Evolutionary conservation across 2,888 invertebrate species (phyloP).

Genomic region (Watsonalla binaria): DNA sequence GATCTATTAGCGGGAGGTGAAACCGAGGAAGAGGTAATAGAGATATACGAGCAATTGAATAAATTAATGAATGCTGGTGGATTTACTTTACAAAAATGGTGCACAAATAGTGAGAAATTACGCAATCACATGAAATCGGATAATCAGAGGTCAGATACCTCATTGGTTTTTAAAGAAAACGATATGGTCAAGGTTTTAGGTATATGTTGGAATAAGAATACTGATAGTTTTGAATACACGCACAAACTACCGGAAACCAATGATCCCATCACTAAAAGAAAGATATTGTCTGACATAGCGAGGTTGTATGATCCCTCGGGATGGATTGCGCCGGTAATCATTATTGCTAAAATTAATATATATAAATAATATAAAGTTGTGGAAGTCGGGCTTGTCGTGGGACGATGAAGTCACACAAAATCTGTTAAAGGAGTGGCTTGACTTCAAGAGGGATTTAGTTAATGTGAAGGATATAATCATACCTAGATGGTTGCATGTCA

Average conservation of each 20-base stretch:
- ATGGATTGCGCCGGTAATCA: too few species aligned
- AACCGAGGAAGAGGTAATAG: slow-evolving; percentile 16
- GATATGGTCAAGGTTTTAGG: slow-evolving; percentile 22
- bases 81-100: slow-evolving; percentile 31
- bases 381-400: slow-evolving; percentile 28
- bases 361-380: slow-evolving; percentile 25
- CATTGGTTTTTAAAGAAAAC: slow-evolving; percentile 15
- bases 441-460: slow-evolving; percentile 10
- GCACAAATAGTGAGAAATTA: slow-evolving; percentile 16
- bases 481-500: too few species aligned
- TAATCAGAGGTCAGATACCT: background rate
- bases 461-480: too few species aligned
- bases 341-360: too few species aligned
- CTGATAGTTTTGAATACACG: slow-evolving; percentile 22
- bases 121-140: slow-evolving; percentile 3
- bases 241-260: slow-evolving; percentile 14
- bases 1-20: slow-evolving; percentile 20
- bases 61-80: slow-evolving; percentile 25
- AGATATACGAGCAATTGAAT: slow-evolving; percentile 20
- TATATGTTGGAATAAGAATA: slow-evolving; percentile 23
- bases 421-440: slow-evolving; percentile 15
- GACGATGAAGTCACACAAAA: slow-evolving; percentile 18
- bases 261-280: slow-evolving; percentile 28
- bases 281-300: too few species aligned
- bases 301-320: too few species aligned